Conservation (phyloP, 2,797 vertebrate species). For the Vultur gryphus region DNA sequence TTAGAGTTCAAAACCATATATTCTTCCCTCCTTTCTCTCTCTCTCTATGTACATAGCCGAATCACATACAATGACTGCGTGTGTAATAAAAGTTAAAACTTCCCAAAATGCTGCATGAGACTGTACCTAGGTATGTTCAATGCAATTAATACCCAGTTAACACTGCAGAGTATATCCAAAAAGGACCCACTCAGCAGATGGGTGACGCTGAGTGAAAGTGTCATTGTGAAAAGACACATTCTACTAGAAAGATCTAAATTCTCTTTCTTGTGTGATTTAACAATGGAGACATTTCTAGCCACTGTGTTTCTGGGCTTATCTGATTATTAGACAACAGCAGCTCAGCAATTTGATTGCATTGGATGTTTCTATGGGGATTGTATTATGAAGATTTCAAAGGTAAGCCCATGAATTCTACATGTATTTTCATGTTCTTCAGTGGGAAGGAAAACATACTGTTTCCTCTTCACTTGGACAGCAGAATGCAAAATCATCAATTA, state of each 20-base stretch:
- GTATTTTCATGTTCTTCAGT: not conserved
- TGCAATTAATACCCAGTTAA: not conserved
- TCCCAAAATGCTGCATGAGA: not conserved
- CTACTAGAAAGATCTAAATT: not conserved
- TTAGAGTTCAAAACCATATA: not conserved
- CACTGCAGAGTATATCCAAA: not conserved
- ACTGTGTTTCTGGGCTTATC: not conserved
- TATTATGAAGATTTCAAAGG: not conserved
- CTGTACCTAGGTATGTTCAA: not conserved
- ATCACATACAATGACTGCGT: not conserved
- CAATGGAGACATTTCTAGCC: not conserved
- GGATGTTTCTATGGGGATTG: not conserved
- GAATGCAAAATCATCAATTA: not conserved
- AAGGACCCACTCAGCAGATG: not conserved
- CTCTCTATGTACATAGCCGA: fast-evolving
- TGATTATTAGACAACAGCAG: not conserved
- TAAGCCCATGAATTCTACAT: not conserved
- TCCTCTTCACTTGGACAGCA: not conserved
- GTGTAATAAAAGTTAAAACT: not conserved
- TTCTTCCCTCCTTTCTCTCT: not conserved
- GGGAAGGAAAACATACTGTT: not conserved
- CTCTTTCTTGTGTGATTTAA: not conserved
- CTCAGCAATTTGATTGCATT: not conserved
- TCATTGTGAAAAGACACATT: not conserved
- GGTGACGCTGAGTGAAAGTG: no score